phyloP scores from a whole-genome alignment of 2,888 invertebrate species.

The Oscheius sp. region DNA sequence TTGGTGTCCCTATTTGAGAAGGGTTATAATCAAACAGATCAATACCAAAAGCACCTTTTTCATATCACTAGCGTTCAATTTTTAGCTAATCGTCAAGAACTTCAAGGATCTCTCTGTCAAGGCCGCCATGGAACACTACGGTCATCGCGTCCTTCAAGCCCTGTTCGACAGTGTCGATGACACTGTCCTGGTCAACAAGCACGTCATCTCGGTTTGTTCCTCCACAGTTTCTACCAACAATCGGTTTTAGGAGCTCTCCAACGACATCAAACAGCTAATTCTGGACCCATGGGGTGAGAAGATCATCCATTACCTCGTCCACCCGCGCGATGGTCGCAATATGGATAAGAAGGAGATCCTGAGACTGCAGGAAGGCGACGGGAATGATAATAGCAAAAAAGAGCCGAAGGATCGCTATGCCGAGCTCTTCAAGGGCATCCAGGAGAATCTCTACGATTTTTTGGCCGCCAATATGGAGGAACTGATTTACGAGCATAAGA shows the following conservation, averaged over 20 bases:
- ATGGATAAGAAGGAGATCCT: conserved; percentile 86
- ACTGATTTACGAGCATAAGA: conserved; percentile 60
- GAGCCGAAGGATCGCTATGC: conserved; percentile 52
- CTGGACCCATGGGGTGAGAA: conserved; percentile 86
- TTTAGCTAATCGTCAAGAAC: conserved; percentile 82
- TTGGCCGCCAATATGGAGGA: conserved; percentile 68
- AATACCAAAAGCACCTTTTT: no score
- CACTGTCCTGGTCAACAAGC: conserved; percentile 88
- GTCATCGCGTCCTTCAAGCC: conserved; percentile 82
- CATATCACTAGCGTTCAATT: neutral
- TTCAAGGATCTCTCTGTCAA: conserved; percentile 87
- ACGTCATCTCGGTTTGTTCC: conserved; percentile 76
- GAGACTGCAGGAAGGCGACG: conserved; percentile 79
- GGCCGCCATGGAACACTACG: conserved; percentile 87
- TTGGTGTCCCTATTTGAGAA: no score
- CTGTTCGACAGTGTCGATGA: conserved; percentile 91
- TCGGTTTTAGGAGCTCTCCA: conserved; percentile 61
- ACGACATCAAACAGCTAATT: conserved; percentile 73
- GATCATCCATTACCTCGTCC: conserved; percentile 86
- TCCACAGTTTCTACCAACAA: neutral
- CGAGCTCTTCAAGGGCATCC: conserved; percentile 62
- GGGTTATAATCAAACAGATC: no score
- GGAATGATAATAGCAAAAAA: conserved; percentile 55
- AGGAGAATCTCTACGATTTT: conserved; percentile 61
- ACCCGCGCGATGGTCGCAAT: conserved; percentile 83